phyloP scores from a whole-genome alignment of 2,797 vertebrate genomes.

The Clarias laeviceps region DNA sequence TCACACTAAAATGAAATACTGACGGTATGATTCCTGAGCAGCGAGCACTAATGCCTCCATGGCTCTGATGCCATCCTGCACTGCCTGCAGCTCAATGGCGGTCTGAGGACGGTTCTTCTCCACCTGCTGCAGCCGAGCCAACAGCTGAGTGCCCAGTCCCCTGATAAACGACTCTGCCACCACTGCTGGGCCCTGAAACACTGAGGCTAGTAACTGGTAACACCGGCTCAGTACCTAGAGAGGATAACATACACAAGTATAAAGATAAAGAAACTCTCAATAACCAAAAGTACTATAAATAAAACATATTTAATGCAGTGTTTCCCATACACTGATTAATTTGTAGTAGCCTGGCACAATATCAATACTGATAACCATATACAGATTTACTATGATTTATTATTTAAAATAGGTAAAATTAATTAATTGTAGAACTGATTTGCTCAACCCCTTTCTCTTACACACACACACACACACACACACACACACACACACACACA shows the following conservation, averaged over 20 bases:
- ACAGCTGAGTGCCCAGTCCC: constrained; percentile 77
- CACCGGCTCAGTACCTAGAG: constrained; percentile 82
- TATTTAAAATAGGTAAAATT: too few relatives aligned
- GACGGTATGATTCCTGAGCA: constrained; percentile 82
- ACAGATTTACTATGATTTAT: too few relatives aligned
- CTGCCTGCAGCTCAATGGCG: constrained; percentile 78
- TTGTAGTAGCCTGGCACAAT: too few relatives aligned
- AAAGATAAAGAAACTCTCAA: not conserved
- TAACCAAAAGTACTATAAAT: not conserved
- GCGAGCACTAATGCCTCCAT: constrained; percentile 78
- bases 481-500: too few relatives aligned
- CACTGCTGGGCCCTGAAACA: constrained; percentile 81
- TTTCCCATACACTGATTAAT: not conserved
- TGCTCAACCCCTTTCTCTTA: too few relatives aligned
- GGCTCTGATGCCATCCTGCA: constrained; percentile 82
- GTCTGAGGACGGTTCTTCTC: constrained; percentile 82
- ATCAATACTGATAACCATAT: too few relatives aligned
- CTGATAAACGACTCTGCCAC: constrained; percentile 84
- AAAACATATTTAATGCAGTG: not conserved
- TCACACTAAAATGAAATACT: constrained; percentile 62
- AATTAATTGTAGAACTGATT: too few relatives aligned
- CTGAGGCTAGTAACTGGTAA: constrained; percentile 83
- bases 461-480: too few relatives aligned
- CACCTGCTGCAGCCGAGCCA: constrained; percentile 81
- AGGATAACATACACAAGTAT: not conserved